Conservation (phyloP, 2,113 vertebrate species). For the Nyctibius bracteatus region DNA sequence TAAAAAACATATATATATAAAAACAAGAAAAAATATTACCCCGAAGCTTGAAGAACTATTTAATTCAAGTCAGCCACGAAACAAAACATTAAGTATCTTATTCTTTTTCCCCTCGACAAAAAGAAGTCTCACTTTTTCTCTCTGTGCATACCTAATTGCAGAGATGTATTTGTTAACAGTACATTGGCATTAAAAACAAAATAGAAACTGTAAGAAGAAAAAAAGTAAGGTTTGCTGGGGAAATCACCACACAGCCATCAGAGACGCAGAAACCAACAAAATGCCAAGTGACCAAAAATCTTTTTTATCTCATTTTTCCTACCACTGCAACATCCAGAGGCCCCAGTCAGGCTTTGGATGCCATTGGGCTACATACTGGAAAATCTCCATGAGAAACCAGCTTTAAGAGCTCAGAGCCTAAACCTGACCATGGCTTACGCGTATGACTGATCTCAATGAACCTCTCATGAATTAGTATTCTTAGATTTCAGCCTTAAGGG, state of each 20-base stretch:
- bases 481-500: background rate
- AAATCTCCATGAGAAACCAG: background rate
- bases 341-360: background rate
- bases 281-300: background rate
- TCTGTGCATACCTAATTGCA: rapidly evolving
- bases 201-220: background rate
- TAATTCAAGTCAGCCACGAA: background rate
- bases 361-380: rapidly evolving
- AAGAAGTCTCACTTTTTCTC: background rate
- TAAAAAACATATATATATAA: background rate
- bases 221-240: background rate
- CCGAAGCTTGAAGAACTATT: background rate
- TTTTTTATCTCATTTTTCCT: background rate
- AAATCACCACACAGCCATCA: background rate
- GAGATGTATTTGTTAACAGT: background rate
- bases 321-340: background rate
- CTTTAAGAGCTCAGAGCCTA: background rate
- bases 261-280: background rate
- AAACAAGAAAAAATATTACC: background rate
- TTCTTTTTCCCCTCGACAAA: background rate
- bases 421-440: rapidly evolving
- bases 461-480: rapidly evolving
- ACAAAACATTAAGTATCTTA: background rate
- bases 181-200: background rate
- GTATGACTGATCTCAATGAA: rapidly evolving